These are phyloP conservation scores for Nephrotoma guestfalica DNA, from an alignment of 2,888 invertebrate species.

Conservation along the genomic window DNA sequence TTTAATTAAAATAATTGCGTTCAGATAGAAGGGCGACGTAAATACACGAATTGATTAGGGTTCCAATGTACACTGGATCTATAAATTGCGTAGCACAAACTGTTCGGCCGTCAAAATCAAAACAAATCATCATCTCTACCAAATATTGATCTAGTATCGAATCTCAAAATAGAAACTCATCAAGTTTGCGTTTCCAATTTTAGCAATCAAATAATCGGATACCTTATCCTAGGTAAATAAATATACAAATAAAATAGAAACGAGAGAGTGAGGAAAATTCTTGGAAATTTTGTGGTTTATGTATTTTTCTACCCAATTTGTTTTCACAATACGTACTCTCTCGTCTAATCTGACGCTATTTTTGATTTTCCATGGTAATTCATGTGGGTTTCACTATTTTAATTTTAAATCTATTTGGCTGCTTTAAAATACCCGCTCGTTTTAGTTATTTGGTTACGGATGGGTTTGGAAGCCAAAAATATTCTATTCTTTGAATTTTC, in stretches of 20 bases:
- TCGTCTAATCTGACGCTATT: background rate
- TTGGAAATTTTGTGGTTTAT: background rate
- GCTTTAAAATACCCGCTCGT: too few relatives aligned
- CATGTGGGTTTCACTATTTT: background rate
- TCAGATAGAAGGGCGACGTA: background rate
- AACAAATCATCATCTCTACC: background rate
- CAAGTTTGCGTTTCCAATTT: background rate
- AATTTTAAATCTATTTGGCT: too few relatives aligned
- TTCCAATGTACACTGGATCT: background rate
- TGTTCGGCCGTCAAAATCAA: background rate
- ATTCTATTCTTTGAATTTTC: too few relatives aligned
- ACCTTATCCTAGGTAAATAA: background rate
- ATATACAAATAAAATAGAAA: background rate
- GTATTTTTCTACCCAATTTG: background rate
- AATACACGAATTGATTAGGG: background rate
- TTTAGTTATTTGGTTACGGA: too few relatives aligned
- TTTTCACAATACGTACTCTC: background rate
- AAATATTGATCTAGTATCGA: background rate
- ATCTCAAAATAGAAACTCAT: background rate
- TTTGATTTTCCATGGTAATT: background rate
- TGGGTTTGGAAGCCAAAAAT: too few relatives aligned
- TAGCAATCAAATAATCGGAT: background rate
- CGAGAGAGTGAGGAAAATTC: background rate
- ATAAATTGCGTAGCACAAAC: background rate
- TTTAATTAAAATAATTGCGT: background rate